phyloP scores from a whole-genome alignment of 1,140 invertebrate species.

The Drosophila orosa region DNA sequence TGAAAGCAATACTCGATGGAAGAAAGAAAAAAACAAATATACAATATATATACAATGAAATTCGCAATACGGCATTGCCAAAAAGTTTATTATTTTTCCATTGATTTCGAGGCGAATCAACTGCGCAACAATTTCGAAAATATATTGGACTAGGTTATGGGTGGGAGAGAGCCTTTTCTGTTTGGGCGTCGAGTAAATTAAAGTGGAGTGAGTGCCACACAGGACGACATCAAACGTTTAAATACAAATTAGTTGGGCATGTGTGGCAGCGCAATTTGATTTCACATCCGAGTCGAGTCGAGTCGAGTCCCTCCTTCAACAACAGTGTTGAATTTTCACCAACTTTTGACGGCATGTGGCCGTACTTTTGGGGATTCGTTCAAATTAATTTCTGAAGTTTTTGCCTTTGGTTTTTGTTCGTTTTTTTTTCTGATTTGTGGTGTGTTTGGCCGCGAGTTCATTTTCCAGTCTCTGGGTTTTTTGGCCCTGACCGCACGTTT shows the following conservation, averaged over 20 bases:
- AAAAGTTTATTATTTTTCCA: constrained; percentile 74
- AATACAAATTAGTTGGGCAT: constrained; percentile 68
- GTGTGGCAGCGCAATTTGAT: constrained; percentile 48
- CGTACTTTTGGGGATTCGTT: constrained; percentile 48
- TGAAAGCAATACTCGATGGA: constrained; percentile 36
- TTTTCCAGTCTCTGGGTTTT: constrained; percentile 42
- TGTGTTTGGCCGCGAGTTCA: constrained; percentile 28
- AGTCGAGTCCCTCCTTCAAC: constrained; percentile 1
- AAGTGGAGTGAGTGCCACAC: background rate
- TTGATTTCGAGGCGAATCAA: constrained; percentile 48
- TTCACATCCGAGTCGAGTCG: no score
- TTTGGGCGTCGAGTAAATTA: background rate
- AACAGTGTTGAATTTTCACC: constrained; percentile 30
- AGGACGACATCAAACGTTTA: constrained; percentile 61
- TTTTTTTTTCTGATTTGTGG: constrained; percentile 23
- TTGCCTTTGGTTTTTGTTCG: background rate
- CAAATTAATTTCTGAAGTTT: constrained; percentile 48
- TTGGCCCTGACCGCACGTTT: constrained; percentile 43
- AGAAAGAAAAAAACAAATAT: constrained; percentile 23
- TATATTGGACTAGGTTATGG: constrained; percentile 17
- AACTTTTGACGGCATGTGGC: constrained; percentile 54
- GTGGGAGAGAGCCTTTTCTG: background rate
- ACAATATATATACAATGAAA: constrained; percentile 23
- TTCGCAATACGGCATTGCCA: constrained; percentile 33
- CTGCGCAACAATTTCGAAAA: constrained; percentile 50